phyloP scores from a whole-genome alignment of 2,113 vertebrate species.

The Microcebus murinus region DNA sequence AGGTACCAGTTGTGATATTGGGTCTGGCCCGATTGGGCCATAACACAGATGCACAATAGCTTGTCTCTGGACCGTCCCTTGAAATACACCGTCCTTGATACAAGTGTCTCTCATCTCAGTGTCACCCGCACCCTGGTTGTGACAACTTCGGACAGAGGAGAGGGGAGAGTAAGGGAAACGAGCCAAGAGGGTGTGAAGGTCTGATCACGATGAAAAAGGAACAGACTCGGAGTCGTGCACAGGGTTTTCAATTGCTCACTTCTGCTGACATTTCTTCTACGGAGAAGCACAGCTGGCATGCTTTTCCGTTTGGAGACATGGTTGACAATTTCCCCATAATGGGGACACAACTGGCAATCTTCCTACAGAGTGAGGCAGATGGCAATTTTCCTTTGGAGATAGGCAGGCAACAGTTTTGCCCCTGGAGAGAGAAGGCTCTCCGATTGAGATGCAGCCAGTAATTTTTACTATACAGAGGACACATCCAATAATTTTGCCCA shows the following conservation, averaged over 20 bases:
- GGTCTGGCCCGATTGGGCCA: not conserved
- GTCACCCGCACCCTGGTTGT: not conserved
- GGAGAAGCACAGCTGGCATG: slow-evolving; percentile 44
- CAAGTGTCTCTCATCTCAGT: not conserved
- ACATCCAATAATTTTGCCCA: slow-evolving; percentile 50
- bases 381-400: slow-evolving; percentile 73
- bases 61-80: not conserved
- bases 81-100: not conserved
- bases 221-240: not conserved
- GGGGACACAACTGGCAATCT: slow-evolving; percentile 69
- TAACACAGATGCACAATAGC: not conserved
- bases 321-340: slow-evolving; percentile 54
- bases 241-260: not conserved
- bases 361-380: slow-evolving; percentile 67
- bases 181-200: not conserved
- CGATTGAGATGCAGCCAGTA: slow-evolving; percentile 63
- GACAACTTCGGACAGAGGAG: not conserved
- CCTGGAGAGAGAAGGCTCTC: slow-evolving; percentile 63
- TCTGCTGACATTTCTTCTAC: slow-evolving; percentile 33
- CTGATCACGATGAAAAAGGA: not conserved
- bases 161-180: not conserved
- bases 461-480: slow-evolving; percentile 59
- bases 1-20: not conserved
- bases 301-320: slow-evolving; percentile 33
- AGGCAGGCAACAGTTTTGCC: slow-evolving; percentile 67